phyloP scores from a whole-genome alignment of 2,113 vertebrate species.

The Xiphophorus maculatus region DNA sequence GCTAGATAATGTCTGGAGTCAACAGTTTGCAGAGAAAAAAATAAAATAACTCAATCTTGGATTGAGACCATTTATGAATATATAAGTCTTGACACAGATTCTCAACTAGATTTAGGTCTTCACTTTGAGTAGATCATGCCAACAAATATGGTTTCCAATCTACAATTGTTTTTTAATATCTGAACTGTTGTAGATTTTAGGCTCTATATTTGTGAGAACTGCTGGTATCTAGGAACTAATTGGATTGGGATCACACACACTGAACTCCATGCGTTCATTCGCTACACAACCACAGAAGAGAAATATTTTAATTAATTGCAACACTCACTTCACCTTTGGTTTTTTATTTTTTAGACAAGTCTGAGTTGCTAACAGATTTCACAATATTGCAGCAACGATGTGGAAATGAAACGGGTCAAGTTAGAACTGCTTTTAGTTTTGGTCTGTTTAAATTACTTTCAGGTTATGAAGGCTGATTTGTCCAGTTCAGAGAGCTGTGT shows the following conservation, averaged over 20 bases:
- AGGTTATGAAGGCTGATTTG: conserved; percentile 12
- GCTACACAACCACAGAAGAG: neutral
- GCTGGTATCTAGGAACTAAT: neutral
- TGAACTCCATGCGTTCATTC: neutral
- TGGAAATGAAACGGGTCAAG: neutral
- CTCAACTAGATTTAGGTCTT: too few species aligned
- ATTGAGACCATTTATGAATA: too few species aligned
- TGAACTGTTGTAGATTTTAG: too few species aligned
- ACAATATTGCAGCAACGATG: neutral
- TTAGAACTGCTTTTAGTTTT: neutral
- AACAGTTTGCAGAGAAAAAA: too few species aligned
- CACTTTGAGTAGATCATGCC: too few species aligned
- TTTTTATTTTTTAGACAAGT: neutral
- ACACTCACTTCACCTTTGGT: too few species aligned
- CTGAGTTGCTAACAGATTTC: neutral
- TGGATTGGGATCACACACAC: neutral
- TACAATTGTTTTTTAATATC: too few species aligned
- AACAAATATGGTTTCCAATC: too few species aligned
- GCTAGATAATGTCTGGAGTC: too few species aligned
- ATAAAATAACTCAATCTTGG: too few species aligned
- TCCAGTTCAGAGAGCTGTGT: conserved; percentile 7
- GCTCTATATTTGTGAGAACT: too few species aligned
- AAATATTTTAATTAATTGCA: neutral
- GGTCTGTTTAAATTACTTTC: conserved; percentile 3
- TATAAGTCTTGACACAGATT: too few species aligned